Evolutionary conservation across 1,140 invertebrate genomes (phyloP).

Genomic region (Oreohelix idahoensis): DNA sequence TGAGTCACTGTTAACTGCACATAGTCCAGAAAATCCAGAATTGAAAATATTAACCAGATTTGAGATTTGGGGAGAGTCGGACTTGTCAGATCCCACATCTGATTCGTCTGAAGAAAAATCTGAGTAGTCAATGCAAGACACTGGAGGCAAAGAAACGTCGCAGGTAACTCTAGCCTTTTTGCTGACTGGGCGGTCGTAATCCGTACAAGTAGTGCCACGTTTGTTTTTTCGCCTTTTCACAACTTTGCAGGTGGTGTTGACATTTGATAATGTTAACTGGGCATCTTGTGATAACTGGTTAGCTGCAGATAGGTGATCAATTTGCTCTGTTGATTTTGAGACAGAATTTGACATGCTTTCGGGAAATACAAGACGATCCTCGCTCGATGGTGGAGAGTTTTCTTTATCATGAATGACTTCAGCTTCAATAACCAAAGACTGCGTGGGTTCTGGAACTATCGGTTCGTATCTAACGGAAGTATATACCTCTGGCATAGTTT

Average conservation of each 20-base stretch:
- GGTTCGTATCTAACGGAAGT: slow-evolving; percentile 22
- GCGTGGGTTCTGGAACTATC: neutral
- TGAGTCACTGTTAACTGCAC: slow-evolving; percentile 29
- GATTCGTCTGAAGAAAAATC: slow-evolving; percentile 14
- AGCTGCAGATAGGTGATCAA: slow-evolving; percentile 29
- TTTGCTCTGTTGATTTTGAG: slow-evolving; percentile 14
- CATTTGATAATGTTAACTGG: slow-evolving; percentile 38
- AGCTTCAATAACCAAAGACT: neutral
- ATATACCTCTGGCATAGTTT: slow-evolving; percentile 7
- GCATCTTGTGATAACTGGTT: slow-evolving; percentile 48
- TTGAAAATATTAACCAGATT: slow-evolving; percentile 69
- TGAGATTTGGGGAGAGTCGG: slow-evolving; percentile 61
- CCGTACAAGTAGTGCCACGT: slow-evolving; percentile 23
- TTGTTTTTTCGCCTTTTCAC: slow-evolving; percentile 46
- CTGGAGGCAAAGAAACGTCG: too few relatives aligned
- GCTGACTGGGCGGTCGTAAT: slow-evolving; percentile 42
- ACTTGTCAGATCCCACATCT: slow-evolving; percentile 42
- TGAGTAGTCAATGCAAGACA: slow-evolving; percentile 6
- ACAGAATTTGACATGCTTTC: neutral
- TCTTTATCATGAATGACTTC: slow-evolving; percentile 50
- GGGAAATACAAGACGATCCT: slow-evolving; percentile 20
- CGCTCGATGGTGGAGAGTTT: slow-evolving; percentile 49
- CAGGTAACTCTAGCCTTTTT: slow-evolving; percentile 44
- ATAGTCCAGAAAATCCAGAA: slow-evolving; percentile 64
- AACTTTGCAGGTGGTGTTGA: slow-evolving; percentile 20